A percentile compares a stretch with the other conserved stretches of the same genome.
These are phyloP conservation scores for Oscheius sp. DNA, from an alignment of 1,140 invertebrate species.

Conservation along the genomic window DNA sequence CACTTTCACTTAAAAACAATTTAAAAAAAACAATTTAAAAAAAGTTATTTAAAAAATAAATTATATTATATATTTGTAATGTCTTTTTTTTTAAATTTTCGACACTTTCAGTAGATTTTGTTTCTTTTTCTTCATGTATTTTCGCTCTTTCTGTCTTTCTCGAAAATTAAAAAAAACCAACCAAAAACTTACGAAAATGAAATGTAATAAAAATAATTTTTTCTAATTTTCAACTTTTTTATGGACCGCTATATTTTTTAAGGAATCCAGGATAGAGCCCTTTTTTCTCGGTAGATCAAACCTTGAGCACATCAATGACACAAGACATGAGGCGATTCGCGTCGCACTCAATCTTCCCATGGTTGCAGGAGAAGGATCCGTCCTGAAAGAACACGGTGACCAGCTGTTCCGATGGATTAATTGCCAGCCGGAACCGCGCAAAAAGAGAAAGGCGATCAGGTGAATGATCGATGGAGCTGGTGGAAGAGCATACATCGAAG, in stretches of 20 bases:
- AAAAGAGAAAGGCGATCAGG: background rate
- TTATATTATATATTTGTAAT: too few relatives aligned
- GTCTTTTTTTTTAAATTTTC: too few relatives aligned
- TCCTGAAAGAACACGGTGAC: conserved; percentile 41
- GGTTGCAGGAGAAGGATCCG: conserved; percentile 59
- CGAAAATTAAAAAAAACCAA: too few relatives aligned
- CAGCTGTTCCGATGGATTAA: background rate
- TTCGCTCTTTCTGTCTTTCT: too few relatives aligned
- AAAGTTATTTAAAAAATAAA: background rate
- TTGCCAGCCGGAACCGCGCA: background rate
- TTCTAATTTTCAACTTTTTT: too few relatives aligned
- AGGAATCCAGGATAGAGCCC: background rate
- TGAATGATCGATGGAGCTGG: background rate
- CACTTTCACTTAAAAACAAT: too few relatives aligned
- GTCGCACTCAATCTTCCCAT: conserved; percentile 59
- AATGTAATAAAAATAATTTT: too few relatives aligned
- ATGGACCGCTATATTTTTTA: too few relatives aligned
- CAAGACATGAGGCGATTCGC: conserved; percentile 57
- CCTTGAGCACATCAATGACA: conserved; percentile 53
- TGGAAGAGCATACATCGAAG: background rate
- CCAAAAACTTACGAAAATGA: too few relatives aligned
- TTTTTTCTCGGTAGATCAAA: conserved; percentile 1
- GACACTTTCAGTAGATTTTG: too few relatives aligned
- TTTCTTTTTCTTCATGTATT: too few relatives aligned
- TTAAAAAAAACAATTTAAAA: conserved; percentile 1